Evolutionary conservation across 2,113 vertebrate species (phyloP), one percentile per base, ranked within the genome.

Genomic region (Zosterops borbonicus): DNA sequence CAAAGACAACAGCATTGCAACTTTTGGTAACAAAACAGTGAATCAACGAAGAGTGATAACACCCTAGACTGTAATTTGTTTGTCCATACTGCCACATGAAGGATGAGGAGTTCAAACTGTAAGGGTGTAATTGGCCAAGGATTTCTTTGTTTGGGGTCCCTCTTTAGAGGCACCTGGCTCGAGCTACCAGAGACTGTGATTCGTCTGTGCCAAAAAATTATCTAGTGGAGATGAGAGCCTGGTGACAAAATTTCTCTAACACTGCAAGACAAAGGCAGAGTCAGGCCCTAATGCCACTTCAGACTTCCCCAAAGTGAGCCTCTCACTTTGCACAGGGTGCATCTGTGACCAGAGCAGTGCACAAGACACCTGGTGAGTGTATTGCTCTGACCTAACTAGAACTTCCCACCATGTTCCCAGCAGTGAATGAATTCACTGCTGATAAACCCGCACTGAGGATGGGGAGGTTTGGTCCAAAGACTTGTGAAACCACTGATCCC

Each of bases 361-460:
- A 64, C 0, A 1, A 31, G 27, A 47, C 41, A 62, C 12, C n/a
- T 68, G 67, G 46, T 9, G 9, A 39, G 2, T 41, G 31, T 29
- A 35, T 15, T 52, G 11, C 12, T 16, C 27, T 37, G 15, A 62
- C 42, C 41, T 25, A 64, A 31, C 13, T 41, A 85, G 37, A 79
- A 49, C 53, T 41, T 68, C 24, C 19, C 37, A 50, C 33, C 1
- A 39, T 12, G 39, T 39, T 39, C 5, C 39, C 39, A 39, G 39
- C 39, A 39, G 39, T 39, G 39, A 77, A 42, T 0, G 0, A 86
- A 58, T 11, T 83, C n/a, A 39, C 28, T 62, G 50, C 12, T 87
- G 76, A 25, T 0, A 2, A 63, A 35, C 9, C 1, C 0, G 2
- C 22, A 35, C 8, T 19, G 46, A 83, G 33, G 27, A 41, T 11